Evolutionary conservation across 2,113 vertebrate genomes (phyloP).

Genomic region (Ammodramus savannarum): DNA sequence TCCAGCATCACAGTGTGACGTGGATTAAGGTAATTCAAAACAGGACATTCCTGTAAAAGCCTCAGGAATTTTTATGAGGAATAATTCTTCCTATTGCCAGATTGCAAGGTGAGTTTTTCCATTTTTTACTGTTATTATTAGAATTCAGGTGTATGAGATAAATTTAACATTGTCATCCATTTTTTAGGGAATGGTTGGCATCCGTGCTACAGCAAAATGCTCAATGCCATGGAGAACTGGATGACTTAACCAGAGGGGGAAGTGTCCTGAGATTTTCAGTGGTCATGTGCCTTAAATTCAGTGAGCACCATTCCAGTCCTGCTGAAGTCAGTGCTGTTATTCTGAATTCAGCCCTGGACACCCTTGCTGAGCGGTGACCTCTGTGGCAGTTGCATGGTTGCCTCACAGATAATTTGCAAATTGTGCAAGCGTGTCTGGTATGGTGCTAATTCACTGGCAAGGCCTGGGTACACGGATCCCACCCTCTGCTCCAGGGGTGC

Average conservation of each 20-base stretch:
- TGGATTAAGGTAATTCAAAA: background rate
- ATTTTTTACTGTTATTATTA: background rate
- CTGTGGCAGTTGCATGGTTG: background rate
- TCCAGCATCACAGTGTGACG: background rate
- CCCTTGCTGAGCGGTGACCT: background rate
- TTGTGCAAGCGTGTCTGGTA: background rate
- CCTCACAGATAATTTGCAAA: background rate
- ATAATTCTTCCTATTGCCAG: background rate
- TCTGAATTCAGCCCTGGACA: background rate
- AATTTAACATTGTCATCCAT: background rate
- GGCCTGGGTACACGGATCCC: background rate
- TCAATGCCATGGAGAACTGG: background rate
- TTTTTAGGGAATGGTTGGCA: background rate
- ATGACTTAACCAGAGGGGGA: background rate
- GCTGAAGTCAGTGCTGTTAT: background rate
- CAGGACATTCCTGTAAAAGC: background rate
- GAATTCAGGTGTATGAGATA: background rate
- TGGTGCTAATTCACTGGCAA: background rate
- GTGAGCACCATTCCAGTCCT: background rate
- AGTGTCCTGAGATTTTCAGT: background rate
- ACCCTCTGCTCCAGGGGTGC: background rate
- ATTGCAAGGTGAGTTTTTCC: background rate
- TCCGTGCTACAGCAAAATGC: background rate
- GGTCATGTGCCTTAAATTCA: background rate
- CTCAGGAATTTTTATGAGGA: background rate